Evolutionary conservation across 2,797 vertebrate genomes (phyloP).

Genomic region (Antrozous pallidus): DNA sequence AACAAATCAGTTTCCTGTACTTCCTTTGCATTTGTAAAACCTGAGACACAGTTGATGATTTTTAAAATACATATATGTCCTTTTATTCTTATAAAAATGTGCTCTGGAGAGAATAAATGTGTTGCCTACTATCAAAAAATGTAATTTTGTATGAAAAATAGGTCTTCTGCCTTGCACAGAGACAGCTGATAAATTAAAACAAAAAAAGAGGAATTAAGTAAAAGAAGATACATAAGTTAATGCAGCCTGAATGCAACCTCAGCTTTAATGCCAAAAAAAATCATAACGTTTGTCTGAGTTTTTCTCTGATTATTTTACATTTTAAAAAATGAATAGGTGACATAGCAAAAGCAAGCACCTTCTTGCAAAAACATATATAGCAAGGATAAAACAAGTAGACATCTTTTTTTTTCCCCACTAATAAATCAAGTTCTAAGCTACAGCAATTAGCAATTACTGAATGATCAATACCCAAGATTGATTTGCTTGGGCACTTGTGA

Average conservation of each 20-base stretch:
- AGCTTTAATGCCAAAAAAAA: slow-evolving; percentile 73
- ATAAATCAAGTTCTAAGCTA: slow-evolving; percentile 44
- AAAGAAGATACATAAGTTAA: slow-evolving; percentile 75
- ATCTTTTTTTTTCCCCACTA: not conserved
- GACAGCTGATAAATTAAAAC: slow-evolving; percentile 79
- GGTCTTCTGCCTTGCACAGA: slow-evolving; percentile 58
- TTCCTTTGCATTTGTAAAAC: slow-evolving; percentile 69
- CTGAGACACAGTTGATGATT: slow-evolving; percentile 11
- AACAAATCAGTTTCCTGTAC: not conserved
- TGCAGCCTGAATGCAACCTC: slow-evolving; percentile 70
- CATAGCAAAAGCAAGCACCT: slow-evolving; percentile 58
- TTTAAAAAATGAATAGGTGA: slow-evolving; percentile 73
- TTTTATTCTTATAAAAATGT: slow-evolving; percentile 64
- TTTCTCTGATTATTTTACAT: slow-evolving; percentile 62
- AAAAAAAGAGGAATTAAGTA: slow-evolving; percentile 79
- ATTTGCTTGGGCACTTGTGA: slow-evolving; percentile 47
- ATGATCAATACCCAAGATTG: slow-evolving; percentile 54
- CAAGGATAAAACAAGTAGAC: not conserved
- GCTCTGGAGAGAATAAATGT: slow-evolving; percentile 65
- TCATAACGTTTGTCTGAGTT: slow-evolving; percentile 64
- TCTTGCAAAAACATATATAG: slow-evolving; percentile 62
- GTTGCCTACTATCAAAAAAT: slow-evolving; percentile 60
- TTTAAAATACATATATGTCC: slow-evolving; percentile 44
- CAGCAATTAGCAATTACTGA: slow-evolving; percentile 43
- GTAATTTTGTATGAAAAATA: slow-evolving; percentile 72